Evolutionary conservation across 2,888 invertebrate genomes (phyloP).

Genomic region (Rhagium mordax): DNA sequence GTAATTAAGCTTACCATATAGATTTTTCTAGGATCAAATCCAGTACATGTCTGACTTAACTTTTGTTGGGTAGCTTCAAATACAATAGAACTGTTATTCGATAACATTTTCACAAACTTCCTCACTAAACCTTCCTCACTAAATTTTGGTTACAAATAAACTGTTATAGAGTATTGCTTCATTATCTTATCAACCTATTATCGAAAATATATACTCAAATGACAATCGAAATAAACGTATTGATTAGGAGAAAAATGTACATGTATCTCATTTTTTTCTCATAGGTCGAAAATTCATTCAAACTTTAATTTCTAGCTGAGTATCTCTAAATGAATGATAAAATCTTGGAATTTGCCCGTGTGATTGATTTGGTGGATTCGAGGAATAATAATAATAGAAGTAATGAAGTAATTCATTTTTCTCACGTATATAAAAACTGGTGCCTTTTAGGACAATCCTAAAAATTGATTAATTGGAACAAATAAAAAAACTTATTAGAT

Average conservation of each 20-base stretch:
- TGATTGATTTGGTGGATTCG: too few relatives aligned
- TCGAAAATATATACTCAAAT: not conserved
- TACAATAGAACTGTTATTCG: not conserved
- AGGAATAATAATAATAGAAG: too few relatives aligned
- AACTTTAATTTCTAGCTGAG: too few relatives aligned
- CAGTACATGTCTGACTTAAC: constrained; percentile 33
- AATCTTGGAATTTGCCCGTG: too few relatives aligned
- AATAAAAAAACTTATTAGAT: too few relatives aligned
- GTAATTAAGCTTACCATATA: constrained; percentile 45
- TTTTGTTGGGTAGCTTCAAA: not conserved
- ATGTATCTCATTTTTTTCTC: too few relatives aligned
- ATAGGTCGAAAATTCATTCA: too few relatives aligned
- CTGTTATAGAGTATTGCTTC: not conserved
- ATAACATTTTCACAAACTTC: not conserved
- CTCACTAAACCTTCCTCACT: not conserved
- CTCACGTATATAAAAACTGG: too few relatives aligned
- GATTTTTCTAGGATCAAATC: constrained; percentile 44
- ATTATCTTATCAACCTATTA: not conserved
- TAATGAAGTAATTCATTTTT: too few relatives aligned
- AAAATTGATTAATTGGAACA: too few relatives aligned
- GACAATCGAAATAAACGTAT: not conserved
- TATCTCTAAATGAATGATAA: too few relatives aligned
- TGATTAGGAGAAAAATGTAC: not conserved
- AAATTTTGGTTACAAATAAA: not conserved
- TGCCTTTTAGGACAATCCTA: too few relatives aligned